Base-by-base conservation (phyloP, 2,113 vertebrate species). In the Anguilla rostrata region DNA sequence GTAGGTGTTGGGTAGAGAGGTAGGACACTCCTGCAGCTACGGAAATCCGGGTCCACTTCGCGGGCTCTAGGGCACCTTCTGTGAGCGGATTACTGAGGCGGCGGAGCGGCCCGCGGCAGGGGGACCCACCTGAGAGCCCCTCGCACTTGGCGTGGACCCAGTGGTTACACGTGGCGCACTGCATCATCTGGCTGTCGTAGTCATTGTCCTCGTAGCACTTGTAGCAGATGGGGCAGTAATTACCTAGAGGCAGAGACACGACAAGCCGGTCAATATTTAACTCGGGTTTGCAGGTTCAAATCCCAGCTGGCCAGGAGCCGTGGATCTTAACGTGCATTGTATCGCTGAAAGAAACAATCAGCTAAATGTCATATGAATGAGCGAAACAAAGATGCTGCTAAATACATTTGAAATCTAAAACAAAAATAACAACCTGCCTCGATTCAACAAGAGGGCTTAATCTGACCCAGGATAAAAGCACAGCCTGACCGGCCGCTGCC, bases 151-250 rank as follows among this genome's bases (percentile, higher is more conserved):
- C 96, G 12, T 98, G 97, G 41, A 98, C 97, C 97, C 97, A 98
- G 91, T 98, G 97, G 91, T 97, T 97, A 86, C 97, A 98, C 41
- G 96, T 96, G 1, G 96, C 97, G 41, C 97, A 98, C 88, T 97
- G 97, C 95, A 98, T 97, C 97, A 98, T 98, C 90, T 98, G 97
- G 92, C 97, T 98, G 83, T 98, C 97, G 0, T 98, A 98, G 92
- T 98, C 97, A 16, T 96, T 98, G 92, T 98, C 97, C 88, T 98
- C 97, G 20, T 98, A 98, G 93, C 97, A 98, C 91, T 97, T 98
- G 85, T 96, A 97, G 90, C 97, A 98, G 90, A 98, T 98, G 0
- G 97, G 97, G 89, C 97, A 98, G 93, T 97, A 98, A 94, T 98
- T 98, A 87, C 97, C 97, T 98, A 63, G 20, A 43, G 16, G 20